Evolutionary conservation across 2,888 invertebrate species (phyloP).

Genomic region (Noctua comes): DNA sequence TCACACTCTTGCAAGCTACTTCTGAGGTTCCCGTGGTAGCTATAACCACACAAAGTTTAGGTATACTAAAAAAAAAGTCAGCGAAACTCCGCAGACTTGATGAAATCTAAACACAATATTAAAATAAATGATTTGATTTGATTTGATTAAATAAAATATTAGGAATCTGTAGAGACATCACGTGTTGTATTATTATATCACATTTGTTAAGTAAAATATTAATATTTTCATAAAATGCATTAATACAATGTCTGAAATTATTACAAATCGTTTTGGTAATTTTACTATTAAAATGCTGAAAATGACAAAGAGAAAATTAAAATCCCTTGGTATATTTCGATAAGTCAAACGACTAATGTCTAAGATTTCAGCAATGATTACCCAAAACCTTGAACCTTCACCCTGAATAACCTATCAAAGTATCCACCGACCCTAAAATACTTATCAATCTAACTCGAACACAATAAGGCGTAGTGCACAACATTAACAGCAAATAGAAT

Average conservation of each 20-base stretch:
- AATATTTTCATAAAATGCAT: neutral
- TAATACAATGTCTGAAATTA: neutral
- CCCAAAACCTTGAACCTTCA: slow-evolving; percentile 16
- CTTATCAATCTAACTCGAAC: slow-evolving; percentile 42
- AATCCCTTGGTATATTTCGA: neutral
- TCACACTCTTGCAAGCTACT: neutral
- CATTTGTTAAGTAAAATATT: no score
- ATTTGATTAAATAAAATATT: no score
- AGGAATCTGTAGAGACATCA: no score
- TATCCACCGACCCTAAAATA: neutral
- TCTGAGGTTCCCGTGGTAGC: neutral
- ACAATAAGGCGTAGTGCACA: slow-evolving; percentile 41
- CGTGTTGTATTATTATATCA: no score
- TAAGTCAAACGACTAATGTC: neutral
- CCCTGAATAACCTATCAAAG: neutral
- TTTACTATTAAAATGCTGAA: neutral
- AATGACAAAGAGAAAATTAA: neutral
- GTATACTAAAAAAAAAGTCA: no score
- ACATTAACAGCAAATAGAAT: slow-evolving; percentile 45
- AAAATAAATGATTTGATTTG: no score
- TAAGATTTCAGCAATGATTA: neutral
- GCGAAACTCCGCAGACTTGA: neutral
- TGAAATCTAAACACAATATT: neutral
- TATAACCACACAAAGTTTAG: no score
- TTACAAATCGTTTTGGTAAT: neutral